Conservation (phyloP, 2,113 vertebrate genomes). For the Mormyrus iriodes region DNA sequence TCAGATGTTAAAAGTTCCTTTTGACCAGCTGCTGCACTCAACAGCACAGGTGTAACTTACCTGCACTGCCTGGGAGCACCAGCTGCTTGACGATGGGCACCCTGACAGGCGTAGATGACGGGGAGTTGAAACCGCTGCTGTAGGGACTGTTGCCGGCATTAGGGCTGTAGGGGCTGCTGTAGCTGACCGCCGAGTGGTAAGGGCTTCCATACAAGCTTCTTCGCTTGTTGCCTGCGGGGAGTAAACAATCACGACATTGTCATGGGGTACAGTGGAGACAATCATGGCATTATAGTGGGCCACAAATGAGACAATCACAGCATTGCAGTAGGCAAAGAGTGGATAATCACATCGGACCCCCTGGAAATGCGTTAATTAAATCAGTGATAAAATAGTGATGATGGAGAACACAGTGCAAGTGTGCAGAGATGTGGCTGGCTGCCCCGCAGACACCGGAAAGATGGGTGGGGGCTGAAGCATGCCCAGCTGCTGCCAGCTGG, state of each 20-base stretch:
- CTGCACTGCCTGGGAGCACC: slow-evolving; percentile 78
- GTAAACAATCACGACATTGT: slow-evolving; percentile 3
- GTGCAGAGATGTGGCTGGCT: not conserved
- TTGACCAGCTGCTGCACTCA: not conserved
- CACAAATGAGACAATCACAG: not conserved
- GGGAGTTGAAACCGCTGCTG: slow-evolving; percentile 91
- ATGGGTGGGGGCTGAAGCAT: not conserved
- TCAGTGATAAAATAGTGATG: not conserved
- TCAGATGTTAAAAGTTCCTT: not conserved
- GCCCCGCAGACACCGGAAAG: not conserved
- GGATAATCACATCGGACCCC: not conserved
- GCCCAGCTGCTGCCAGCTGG: slow-evolving; percentile 4
- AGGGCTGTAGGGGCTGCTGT: slow-evolving; percentile 78
- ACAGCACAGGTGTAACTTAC: slow-evolving; percentile 46
- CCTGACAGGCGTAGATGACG: slow-evolving; percentile 82
- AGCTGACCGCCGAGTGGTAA: slow-evolving; percentile 71
- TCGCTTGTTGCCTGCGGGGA: slow-evolving; percentile 76
- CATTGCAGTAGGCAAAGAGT: not conserved
- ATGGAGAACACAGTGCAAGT: not conserved
- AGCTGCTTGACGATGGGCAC: slow-evolving; percentile 84
- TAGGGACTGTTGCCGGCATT: slow-evolving; percentile 84
- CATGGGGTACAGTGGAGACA: not conserved
- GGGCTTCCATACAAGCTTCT: slow-evolving; percentile 83
- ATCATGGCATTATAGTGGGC: not conserved
- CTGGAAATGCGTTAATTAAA: not conserved